These are phyloP conservation scores for Yponomeuta plumbellus DNA, from an alignment of 2,888 invertebrate species.

Conservation along the genomic window DNA sequence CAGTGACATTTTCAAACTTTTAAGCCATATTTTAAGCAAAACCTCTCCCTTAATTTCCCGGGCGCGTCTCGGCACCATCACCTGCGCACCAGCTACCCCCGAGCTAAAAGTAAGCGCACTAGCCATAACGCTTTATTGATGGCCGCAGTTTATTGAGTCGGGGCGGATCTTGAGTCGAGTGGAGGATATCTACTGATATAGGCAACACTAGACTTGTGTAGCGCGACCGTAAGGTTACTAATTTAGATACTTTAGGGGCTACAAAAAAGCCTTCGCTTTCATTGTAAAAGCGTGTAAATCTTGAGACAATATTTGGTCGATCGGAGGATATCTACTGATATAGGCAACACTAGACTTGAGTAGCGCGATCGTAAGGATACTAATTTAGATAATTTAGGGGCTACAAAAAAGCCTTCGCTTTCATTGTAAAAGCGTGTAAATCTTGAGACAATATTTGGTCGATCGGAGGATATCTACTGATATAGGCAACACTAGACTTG, in stretches of 20 bases:
- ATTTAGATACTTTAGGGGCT: constrained; percentile 22
- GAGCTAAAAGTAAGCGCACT: constrained; percentile 7
- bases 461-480: constrained; percentile 56
- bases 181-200: constrained; percentile 61
- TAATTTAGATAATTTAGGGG: too few species aligned
- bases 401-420: too few species aligned
- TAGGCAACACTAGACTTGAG: constrained; percentile 44
- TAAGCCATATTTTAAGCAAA: too few species aligned
- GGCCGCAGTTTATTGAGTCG: constrained; percentile 62
- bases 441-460: constrained; percentile 51
- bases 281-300: too few species aligned
- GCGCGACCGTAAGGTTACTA: constrained; percentile 27
- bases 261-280: too few species aligned
- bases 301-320: constrained; percentile 42
- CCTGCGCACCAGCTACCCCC: not conserved
- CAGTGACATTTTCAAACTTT: too few species aligned
- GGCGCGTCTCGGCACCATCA: not conserved
- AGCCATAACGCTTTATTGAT: constrained; percentile 42
- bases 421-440: too few species aligned
- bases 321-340: constrained; percentile 58
- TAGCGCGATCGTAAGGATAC: constrained; percentile 20
- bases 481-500: constrained; percentile 48
- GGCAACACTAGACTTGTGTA: constrained; percentile 40
- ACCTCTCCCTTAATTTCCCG: too few species aligned
- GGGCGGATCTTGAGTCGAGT: constrained; percentile 49